Percentiles rank a stretch among this genome's conserved stretches.
Evolutionary conservation across 2,113 vertebrate species (phyloP).

Genomic region (Butastur rufipennis): DNA sequence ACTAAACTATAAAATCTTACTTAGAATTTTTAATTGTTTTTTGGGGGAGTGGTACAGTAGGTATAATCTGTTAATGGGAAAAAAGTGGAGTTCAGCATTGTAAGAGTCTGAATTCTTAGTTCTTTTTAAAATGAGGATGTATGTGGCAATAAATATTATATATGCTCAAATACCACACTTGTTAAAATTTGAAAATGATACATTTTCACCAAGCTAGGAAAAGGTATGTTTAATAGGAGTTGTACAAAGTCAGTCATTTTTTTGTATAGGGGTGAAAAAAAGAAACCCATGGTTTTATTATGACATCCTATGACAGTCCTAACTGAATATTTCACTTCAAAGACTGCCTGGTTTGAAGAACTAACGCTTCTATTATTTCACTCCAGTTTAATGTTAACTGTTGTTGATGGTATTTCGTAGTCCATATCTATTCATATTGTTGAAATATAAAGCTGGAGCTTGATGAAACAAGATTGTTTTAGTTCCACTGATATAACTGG

Average conservation of each 20-base stretch:
- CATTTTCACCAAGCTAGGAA: constrained; percentile 66
- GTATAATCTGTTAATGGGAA: constrained; percentile 48
- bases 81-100: constrained; percentile 52
- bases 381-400: constrained; percentile 64
- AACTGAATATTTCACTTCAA: constrained; percentile 68
- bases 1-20: constrained; percentile 71
- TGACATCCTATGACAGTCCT: constrained; percentile 66
- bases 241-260: constrained; percentile 70
- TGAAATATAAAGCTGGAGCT: constrained; percentile 58
- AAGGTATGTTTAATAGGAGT: constrained; percentile 67
- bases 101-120: constrained; percentile 68
- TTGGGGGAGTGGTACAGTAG: constrained; percentile 54
- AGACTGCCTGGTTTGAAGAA: constrained; percentile 66
- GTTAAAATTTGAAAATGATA: constrained; percentile 66
- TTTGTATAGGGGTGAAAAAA: constrained; percentile 65
- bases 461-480: constrained; percentile 40
- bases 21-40: constrained; percentile 77
- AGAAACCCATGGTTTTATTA: constrained; percentile 68
- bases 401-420: constrained; percentile 65
- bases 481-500: constrained; percentile 53
- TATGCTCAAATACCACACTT: constrained; percentile 67
- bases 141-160: constrained; percentile 65
- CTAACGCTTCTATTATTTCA: constrained; percentile 66
- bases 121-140: constrained; percentile 74
- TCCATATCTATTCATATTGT: constrained; percentile 54